These are phyloP conservation scores for Merluccius polli DNA, from an alignment of 2,797 vertebrate species.

Conservation along the genomic window DNA sequence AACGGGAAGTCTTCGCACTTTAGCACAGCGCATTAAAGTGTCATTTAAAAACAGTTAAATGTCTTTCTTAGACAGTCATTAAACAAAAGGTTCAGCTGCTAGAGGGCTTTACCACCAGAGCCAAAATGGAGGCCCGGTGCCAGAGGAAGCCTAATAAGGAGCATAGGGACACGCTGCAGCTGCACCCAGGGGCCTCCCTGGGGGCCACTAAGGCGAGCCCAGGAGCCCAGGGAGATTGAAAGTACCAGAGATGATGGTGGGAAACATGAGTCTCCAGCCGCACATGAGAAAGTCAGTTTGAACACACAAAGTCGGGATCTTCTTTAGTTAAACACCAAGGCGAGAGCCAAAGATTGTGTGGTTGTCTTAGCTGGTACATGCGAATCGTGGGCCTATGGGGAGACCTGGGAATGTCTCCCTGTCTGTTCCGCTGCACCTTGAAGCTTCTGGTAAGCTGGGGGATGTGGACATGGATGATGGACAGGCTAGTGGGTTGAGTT, in stretches of 20 bases:
- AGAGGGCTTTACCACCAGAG: slow-evolving; percentile 39
- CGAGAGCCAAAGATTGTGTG: no score
- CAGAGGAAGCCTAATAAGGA: slow-evolving; percentile 49
- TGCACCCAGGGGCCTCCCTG: slow-evolving; percentile 37
- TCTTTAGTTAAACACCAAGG: no score
- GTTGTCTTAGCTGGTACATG: no score
- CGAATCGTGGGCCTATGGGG: no score
- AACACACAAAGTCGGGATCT: no score
- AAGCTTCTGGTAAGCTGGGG: slow-evolving; percentile 19
- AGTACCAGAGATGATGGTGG: slow-evolving; percentile 24
- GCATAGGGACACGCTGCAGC: slow-evolving; percentile 46
- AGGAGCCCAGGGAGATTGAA: slow-evolving; percentile 31
- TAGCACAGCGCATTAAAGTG: slow-evolving; percentile 17
- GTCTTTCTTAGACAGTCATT: neutral
- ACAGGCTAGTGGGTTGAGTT: slow-evolving; percentile 23
- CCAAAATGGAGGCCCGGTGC: slow-evolving; percentile 46
- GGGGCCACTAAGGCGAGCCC: slow-evolving; percentile 36
- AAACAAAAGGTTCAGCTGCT: slow-evolving; percentile 5
- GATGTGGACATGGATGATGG: slow-evolving; percentile 6
- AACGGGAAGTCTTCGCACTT: neutral
- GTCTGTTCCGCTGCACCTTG: slow-evolving; percentile 27
- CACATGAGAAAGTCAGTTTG: neutral
- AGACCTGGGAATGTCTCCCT: slow-evolving; percentile 20
- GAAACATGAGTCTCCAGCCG: slow-evolving; percentile 12
- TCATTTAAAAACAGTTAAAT: slow-evolving; percentile 15